Base-by-base conservation (phyloP, 2,888 invertebrate genomes). In the Prosopocoilus inquinatus region DNA sequence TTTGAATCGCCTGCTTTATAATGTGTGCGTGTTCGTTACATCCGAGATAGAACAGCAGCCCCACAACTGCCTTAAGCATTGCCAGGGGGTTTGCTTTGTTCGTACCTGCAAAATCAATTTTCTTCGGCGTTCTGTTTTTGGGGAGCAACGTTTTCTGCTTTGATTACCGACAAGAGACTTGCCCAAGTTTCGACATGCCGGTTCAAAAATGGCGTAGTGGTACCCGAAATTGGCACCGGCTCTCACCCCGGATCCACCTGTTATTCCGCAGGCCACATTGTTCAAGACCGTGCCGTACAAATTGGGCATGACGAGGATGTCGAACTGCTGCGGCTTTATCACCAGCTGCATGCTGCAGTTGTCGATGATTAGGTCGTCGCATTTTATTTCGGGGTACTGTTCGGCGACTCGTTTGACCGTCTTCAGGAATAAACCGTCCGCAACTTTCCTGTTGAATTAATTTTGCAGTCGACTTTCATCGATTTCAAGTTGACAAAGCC, bases 61-160 rank as follows among this genome's bases (percentile, higher is more conserved):
- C 57, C n/a, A 64, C 55, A 9, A 61, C 58, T 4, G 67, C 63
- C 41, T 64, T 63, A 11, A 70, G 35, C 57, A 67, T 63, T 0
- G 67, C 68, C 5, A 61, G 51, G 0, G 70, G 70, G 55, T 70
- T 70, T 5, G 66, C 68, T 9, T 56, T 44, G 43, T 65, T 60
- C 51, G 62, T 59, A 15, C 60, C 63, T 61, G 87, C 39, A 97
- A 96, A 28, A 28, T 28, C 3, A 28, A n/a, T n/a, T n/a, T n/a
- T n/a, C n/a, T n/a, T n/a, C n/a, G 20, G 5, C 20, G 20, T 28
- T 28, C 2, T 3, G 20, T 28, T 28, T 28, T 28, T 28, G 4
- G 20, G 5, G 20, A 5, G 2, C 4, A 5, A 5, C 0, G 0
- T 28, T 7, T 3, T 28, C 7, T 28, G 3, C 52, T 50, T 13